Conservation (phyloP, 2,113 vertebrate species). For the Platysteira castanea region DNA sequence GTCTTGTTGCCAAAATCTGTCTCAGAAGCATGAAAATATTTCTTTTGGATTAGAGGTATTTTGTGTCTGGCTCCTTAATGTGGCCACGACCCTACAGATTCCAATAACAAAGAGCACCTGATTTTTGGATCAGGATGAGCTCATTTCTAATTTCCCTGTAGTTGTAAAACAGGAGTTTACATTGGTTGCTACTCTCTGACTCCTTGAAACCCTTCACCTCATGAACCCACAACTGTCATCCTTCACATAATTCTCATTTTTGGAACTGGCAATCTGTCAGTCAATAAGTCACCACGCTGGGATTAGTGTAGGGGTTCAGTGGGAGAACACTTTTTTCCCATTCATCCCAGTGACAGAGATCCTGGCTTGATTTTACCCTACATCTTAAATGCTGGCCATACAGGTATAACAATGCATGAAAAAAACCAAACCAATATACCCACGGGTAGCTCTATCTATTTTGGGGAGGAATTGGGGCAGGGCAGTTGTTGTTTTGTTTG, state of each 20-base stretch:
- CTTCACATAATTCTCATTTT: neutral
- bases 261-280: neutral
- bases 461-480: rapidly evolving
- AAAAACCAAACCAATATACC: rapidly evolving
- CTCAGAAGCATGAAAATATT: neutral
- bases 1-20: neutral
- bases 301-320: neutral
- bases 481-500: neutral
- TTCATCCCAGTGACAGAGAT: neutral
- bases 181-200: neutral
- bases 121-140: neutral
- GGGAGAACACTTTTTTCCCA: neutral
- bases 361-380: neutral
- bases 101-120: neutral
- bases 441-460: neutral
- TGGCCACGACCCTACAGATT: neutral
- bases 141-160: neutral
- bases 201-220: neutral
- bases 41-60: neutral
- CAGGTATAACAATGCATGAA: neutral
- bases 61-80: neutral
- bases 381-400: neutral
- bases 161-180: neutral
- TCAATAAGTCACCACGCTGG: neutral
- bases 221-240: neutral